phyloP scores from a whole-genome alignment of 2,113 vertebrate species.

The Gallinago undulata region DNA sequence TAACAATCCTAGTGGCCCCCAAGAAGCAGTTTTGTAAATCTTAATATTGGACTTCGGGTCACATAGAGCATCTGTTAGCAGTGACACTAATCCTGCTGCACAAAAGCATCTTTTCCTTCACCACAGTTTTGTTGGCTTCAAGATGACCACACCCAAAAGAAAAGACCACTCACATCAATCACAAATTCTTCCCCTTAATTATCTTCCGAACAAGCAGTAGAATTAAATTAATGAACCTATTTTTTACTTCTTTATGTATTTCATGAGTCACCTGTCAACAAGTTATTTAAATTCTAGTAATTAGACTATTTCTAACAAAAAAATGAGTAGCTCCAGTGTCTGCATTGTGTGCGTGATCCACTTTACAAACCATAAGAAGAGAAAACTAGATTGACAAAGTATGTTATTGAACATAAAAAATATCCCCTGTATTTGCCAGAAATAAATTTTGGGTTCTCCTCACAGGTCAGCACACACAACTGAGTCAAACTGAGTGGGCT shows the following conservation, averaged over 20 bases:
- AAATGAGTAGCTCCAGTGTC: background rate
- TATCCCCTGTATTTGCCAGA: background rate
- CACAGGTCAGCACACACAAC: background rate
- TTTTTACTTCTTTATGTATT: slow-evolving; percentile 62
- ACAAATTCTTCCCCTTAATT: slow-evolving; percentile 18
- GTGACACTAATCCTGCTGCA: background rate
- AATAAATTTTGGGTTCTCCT: background rate
- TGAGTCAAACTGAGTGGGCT: background rate
- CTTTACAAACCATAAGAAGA: background rate
- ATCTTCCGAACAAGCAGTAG: slow-evolving; percentile 53
- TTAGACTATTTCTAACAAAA: slow-evolving; percentile 31
- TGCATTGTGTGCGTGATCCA: background rate
- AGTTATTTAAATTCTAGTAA: slow-evolving; percentile 61
- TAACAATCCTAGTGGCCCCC: background rate
- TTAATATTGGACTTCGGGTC: background rate
- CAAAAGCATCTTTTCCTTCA: background rate
- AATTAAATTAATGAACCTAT: slow-evolving; percentile 62
- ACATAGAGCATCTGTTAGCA: background rate
- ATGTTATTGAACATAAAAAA: background rate
- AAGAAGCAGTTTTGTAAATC: background rate
- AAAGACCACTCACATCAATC: background rate
- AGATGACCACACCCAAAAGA: background rate
- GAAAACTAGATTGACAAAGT: background rate
- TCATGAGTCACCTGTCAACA: slow-evolving; percentile 54
- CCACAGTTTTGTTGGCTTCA: background rate